Conservation (phyloP, 2,888 invertebrate genomes). For the Patella caerulea region DNA sequence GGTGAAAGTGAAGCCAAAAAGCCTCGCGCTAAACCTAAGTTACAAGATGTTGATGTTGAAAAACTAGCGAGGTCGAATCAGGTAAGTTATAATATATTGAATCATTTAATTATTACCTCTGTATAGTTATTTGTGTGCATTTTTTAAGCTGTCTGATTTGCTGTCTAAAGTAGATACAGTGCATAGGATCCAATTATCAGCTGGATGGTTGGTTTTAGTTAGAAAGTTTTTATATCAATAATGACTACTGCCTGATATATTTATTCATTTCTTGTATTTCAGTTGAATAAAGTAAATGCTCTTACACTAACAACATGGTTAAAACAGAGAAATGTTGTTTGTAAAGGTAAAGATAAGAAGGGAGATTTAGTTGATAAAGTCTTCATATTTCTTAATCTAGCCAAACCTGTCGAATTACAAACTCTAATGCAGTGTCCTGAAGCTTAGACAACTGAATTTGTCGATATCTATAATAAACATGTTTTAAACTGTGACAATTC, state of each 20-base stretch:
- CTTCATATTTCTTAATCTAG: slow-evolving; percentile 30
- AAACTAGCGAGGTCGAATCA: slow-evolving; percentile 46
- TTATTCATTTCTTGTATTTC: slow-evolving; percentile 13
- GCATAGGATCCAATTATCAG: not conserved
- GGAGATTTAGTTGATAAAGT: slow-evolving; percentile 53
- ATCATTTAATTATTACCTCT: too few relatives aligned
- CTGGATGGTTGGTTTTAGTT: too few relatives aligned
- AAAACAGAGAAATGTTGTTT: slow-evolving; percentile 45
- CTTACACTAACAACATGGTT: slow-evolving; percentile 56
- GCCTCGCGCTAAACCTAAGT: slow-evolving; percentile 48
- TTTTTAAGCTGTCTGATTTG: too few relatives aligned
- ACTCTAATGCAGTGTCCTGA: too few relatives aligned
- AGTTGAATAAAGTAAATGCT: slow-evolving; percentile 55
- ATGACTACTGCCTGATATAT: too few relatives aligned
- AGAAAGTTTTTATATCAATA: too few relatives aligned
- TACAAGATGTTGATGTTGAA: slow-evolving; percentile 57
- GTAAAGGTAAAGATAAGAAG: slow-evolving; percentile 61
- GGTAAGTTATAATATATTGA: slow-evolving; percentile 34
- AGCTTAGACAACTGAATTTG: too few relatives aligned
- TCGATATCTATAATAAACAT: too few relatives aligned
- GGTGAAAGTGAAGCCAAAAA: slow-evolving; percentile 39
- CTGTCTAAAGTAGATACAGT: too few relatives aligned
- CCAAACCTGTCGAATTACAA: slow-evolving; percentile 13
- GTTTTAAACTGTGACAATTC: too few relatives aligned
- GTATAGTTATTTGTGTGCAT: too few relatives aligned